These are phyloP conservation scores for Picathartes gymnocephalus DNA, from an alignment of 2,113 vertebrate species.

Conservation along the genomic window DNA sequence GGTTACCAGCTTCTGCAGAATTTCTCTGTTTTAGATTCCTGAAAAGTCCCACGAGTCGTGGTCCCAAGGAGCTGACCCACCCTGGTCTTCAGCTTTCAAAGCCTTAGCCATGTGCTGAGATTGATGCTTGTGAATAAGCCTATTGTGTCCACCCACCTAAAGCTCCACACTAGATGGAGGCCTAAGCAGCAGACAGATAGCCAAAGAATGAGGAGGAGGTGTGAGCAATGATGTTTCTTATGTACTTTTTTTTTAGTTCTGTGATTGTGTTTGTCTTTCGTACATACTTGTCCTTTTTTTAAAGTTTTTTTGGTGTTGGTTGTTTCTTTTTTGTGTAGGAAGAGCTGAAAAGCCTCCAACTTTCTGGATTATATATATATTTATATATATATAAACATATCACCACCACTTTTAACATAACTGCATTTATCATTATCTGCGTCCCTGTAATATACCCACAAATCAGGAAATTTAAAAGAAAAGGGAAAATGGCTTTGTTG, in stretches of 20 bases:
- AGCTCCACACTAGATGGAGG: neutral
- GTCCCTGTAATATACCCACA: neutral
- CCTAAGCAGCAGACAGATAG: conserved; percentile 44
- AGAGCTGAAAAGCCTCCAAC: neutral
- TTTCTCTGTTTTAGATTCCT: neutral
- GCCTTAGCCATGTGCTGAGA: neutral
- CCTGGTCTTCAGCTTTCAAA: neutral
- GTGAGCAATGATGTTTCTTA: conserved; percentile 23
- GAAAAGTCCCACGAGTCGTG: neutral
- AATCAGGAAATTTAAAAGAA: neutral
- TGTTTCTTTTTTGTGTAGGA: neutral
- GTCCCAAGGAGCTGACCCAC: neutral
- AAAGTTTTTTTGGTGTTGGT: neutral
- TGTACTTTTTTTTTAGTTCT: neutral
- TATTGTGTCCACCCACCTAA: conserved; percentile 50
- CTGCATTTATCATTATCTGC: neutral
- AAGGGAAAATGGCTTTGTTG: conserved; percentile 14
- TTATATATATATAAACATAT: neutral
- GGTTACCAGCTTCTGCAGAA: neutral
- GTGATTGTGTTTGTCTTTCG: neutral
- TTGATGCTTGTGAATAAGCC: conserved; percentile 33
- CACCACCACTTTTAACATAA: neutral
- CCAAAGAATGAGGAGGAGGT: conserved; percentile 53
- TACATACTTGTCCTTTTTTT: neutral
- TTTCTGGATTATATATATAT: neutral